Evolutionary conservation across 2,888 invertebrate genomes (phyloP).

Genomic region (Tipula vernalis): DNA sequence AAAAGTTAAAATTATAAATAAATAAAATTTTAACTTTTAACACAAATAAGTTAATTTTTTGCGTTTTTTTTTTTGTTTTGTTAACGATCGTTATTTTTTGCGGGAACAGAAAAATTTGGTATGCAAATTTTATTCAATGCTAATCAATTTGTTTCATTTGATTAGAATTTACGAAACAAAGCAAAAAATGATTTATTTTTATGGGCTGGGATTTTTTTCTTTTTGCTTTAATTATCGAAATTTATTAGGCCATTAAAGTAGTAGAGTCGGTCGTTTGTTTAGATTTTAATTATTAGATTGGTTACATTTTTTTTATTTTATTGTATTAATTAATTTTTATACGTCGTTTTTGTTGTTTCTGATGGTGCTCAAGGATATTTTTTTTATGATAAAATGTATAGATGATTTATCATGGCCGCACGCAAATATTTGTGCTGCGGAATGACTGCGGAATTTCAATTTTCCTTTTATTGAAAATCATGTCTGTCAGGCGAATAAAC

Average conservation of each 20-base stretch:
- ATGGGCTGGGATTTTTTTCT: not conserved
- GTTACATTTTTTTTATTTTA: not conserved
- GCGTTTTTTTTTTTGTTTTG: not conserved
- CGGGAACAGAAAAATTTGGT: not conserved
- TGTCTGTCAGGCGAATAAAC: not conserved
- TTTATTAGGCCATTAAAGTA: not conserved
- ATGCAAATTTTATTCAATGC: conserved; percentile 4
- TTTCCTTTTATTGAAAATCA: not conserved
- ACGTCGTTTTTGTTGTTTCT: not conserved
- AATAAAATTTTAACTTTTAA: not conserved
- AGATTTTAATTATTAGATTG: not conserved
- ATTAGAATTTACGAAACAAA: not conserved
- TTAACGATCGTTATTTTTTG: not conserved
- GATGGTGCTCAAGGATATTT: not conserved
- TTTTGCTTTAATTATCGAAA: not conserved
- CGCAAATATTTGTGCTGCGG: not conserved
- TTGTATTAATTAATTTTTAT: not conserved
- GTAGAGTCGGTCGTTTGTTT: not conserved
- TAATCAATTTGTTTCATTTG: conserved; percentile 4
- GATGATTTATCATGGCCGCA: not conserved
- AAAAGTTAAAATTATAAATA: not conserved
- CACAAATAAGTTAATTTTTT: not conserved
- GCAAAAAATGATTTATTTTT: not conserved
- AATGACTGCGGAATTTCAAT: not conserved
- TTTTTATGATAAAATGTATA: not conserved